Conservation (phyloP, 2,113 vertebrate species). For the Malurus elegans region DNA sequence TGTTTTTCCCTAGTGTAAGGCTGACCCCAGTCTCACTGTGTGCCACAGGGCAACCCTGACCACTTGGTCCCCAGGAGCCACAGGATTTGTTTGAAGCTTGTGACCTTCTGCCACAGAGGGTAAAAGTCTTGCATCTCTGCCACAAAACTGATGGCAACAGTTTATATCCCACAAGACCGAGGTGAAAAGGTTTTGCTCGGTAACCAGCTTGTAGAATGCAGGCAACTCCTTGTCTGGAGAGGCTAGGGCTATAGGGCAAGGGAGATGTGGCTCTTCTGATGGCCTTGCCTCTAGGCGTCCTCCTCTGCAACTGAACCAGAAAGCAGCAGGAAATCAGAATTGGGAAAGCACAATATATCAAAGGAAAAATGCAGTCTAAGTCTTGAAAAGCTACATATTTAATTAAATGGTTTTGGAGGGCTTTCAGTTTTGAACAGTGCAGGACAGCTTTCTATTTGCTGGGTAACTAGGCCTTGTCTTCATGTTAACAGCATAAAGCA, state of each 20-base stretch:
- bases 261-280: not conserved
- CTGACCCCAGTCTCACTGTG: not conserved
- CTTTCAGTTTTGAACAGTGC: not conserved
- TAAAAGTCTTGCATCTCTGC: not conserved
- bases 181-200: not conserved
- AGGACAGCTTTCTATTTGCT: not conserved
- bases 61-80: rapidly evolving
- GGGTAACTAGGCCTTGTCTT: not conserved
- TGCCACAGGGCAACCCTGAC: not conserved
- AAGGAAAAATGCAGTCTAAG: not conserved
- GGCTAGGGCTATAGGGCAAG: rapidly evolving
- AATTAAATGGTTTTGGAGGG: not conserved
- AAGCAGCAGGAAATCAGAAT: not conserved
- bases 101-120: not conserved
- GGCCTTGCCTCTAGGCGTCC: not conserved
- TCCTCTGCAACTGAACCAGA: not conserved
- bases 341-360: not conserved
- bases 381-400: not conserved
- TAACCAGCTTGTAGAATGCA: not conserved
- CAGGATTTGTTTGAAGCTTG: not conserved
- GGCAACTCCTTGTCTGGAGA: not conserved
- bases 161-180: not conserved
- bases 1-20: not conserved
- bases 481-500: not conserved
- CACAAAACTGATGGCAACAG: not conserved